Evolutionary conservation across 2,797 vertebrate species (phyloP), one percentile per base, ranked within the genome.

Genomic region (Mus caroli): DNA sequence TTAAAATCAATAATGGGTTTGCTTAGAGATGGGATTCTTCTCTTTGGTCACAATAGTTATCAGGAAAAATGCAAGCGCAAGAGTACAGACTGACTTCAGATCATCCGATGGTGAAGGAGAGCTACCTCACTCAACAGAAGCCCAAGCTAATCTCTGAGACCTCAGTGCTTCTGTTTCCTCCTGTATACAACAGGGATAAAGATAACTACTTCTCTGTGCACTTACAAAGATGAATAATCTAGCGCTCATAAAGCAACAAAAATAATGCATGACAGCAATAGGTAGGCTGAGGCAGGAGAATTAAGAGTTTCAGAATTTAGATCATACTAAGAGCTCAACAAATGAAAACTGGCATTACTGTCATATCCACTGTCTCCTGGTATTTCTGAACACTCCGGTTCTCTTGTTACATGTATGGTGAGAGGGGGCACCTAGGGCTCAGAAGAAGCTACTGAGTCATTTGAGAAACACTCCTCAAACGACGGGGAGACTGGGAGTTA

Each of bases 31-130:
- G 34, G 87, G 3, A 88, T 62, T 64, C 78, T 91, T 94, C 92
- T 34, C 40, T 94, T 1, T 97, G 31, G 88, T 89, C 88, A 91
- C 71, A 14, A 91, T 75, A 91, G 80, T 79, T 95, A 96, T 85
- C 84, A 67, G 22, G 12, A 78, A 26, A 95, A 85, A 90, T 58
- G 12, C 34, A 93, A 88, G 20, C 26, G 6, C 28, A 94, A 92
- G n/a, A 31, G 7, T 24, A 54, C 15, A 28, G 90, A 71, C 37
- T 90, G 50, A 52, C 73, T 94, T 97, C 73, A 87, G 56, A 91
- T 37, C 91, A 80, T 20, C 79, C 94, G n/a, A 43, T 3, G 54
- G 67, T 69, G 54, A 93, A 92, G 91, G 24, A 79, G n/a, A 84
- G 34, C 19, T 84, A 71, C 52, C 52, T 19, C 13, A 90, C 40